Base-by-base conservation (phyloP, 2,888 invertebrate species). In the Temnothorax rugatulus region DNA sequence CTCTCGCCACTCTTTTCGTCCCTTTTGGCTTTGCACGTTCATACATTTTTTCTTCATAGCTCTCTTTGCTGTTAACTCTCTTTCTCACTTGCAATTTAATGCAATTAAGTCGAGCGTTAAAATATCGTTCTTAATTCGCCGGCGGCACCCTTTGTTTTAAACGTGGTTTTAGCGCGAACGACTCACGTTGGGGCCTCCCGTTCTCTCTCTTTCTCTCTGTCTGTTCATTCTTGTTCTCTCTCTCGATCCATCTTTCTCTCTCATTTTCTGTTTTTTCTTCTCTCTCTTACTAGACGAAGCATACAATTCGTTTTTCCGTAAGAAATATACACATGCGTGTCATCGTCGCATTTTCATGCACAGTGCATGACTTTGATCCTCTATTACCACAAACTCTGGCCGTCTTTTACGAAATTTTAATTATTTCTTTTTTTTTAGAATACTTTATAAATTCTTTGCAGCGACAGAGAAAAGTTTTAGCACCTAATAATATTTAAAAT, bases 101-200 rank as follows among this genome's bases (percentile, higher is more conserved):
- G 91, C 91, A 92, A 92, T 92, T 92, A 92, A 92, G 90, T 92
- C 92, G 91, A 92, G 92, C 92, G 91, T 92, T 92, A 92, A 92
- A 92, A 92, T 92, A 92, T 92, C 91, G 92, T 92, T 92, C 92
- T 92, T 91, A 92, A 93, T 92, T 93, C 91, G 90, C 91, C 87
- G 89, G 79, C 91, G 87, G 91, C 87, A 88, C 90, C 86, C 91
- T 92, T 92, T 92, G 91, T 92, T 92, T 90, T 86, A 79, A 88
- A 83, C 88, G 89, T 87, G 86, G 86, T 87, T 88, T 86, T 85
- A 87, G 81, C 87, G 87, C 84, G 84, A 88, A 75, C 82, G 61
- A 82, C 83, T 86, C 81, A 73, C 83, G 79, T 83, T 85, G 38
- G 34, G 74, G 83, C 82, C 74, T 82, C 81, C 59, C 18, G 4